A percentile compares a stretch with the other conserved stretches of the same genome.
phyloP scores from a whole-genome alignment of 2,888 invertebrate genomes.

The Exephanes ischioxanthus region DNA sequence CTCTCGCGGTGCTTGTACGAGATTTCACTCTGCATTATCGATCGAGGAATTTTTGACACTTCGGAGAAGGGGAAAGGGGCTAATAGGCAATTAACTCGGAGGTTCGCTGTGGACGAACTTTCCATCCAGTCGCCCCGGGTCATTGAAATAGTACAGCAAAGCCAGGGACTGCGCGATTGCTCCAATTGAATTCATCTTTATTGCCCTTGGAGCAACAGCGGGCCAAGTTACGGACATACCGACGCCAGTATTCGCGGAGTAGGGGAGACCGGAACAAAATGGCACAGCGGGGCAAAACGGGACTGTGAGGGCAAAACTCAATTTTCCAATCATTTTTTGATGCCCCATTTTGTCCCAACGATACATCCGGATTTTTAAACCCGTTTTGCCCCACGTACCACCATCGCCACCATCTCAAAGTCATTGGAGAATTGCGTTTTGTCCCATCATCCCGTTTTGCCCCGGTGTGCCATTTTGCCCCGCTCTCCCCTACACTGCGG shows the following conservation, averaged over 20 bases:
- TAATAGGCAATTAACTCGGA: constrained; percentile 56
- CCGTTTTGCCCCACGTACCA: no score
- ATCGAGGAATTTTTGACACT: constrained; percentile 28
- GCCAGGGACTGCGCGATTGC: constrained; percentile 8
- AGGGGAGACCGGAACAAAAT: no score
- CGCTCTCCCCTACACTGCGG: background rate
- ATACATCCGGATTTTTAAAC: no score
- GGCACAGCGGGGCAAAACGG: no score
- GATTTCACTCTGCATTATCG: constrained; percentile 21
- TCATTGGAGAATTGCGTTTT: no score
- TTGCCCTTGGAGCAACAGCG: background rate
- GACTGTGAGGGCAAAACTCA: no score
- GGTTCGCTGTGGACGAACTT: background rate
- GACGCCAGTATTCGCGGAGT: background rate
- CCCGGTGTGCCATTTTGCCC: no score
- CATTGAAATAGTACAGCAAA: constrained; percentile 13
- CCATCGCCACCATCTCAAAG: no score
- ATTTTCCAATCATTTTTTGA: no score
- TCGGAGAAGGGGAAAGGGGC: background rate
- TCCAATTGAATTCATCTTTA: constrained; percentile 28
- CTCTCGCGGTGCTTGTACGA: background rate
- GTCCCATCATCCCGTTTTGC: no score
- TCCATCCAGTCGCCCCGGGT: background rate
- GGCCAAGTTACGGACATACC: background rate
- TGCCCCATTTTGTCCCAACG: no score